Evolutionary conservation across 2,797 vertebrate species (phyloP).

Genomic region (Eleutherodactylus coqui): DNA sequence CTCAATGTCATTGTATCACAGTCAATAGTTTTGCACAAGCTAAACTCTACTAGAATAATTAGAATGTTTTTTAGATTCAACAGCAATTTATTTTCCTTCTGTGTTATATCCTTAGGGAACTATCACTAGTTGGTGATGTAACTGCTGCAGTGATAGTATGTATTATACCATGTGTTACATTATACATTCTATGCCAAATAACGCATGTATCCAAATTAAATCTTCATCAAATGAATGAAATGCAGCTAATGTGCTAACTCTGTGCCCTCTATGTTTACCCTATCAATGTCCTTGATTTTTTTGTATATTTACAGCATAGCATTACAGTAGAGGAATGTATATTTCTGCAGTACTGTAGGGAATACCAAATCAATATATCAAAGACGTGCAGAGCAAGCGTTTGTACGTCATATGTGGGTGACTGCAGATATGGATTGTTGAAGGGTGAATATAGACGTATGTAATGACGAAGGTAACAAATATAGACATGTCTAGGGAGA

Average conservation of each 20-base stretch:
- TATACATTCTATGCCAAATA: neutral
- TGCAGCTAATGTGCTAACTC: neutral
- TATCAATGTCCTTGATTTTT: neutral
- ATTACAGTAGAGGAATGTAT: neutral
- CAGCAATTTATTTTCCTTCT: neutral
- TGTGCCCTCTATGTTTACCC: neutral
- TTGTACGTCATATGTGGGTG: neutral
- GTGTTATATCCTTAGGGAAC: neutral
- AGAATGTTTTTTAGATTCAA: neutral
- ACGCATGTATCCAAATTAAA: neutral
- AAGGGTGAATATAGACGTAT: constrained; percentile 22
- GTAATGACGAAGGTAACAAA: constrained; percentile 25
- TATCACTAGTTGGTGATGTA: constrained; percentile 16
- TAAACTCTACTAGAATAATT: neutral
- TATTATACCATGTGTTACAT: neutral
- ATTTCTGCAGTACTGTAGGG: neutral
- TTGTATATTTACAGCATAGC: neutral
- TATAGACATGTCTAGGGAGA: constrained; percentile 1
- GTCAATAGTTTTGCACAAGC: neutral
- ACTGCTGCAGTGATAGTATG: neutral
- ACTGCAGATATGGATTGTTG: constrained; percentile 1
- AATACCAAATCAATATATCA: neutral
- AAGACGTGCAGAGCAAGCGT: neutral
- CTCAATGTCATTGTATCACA: neutral
- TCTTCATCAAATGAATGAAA: neutral